These are phyloP conservation scores for Gambusia yucatana DNA, from an alignment of 2,797 vertebrate species.

Conservation along the genomic window DNA sequence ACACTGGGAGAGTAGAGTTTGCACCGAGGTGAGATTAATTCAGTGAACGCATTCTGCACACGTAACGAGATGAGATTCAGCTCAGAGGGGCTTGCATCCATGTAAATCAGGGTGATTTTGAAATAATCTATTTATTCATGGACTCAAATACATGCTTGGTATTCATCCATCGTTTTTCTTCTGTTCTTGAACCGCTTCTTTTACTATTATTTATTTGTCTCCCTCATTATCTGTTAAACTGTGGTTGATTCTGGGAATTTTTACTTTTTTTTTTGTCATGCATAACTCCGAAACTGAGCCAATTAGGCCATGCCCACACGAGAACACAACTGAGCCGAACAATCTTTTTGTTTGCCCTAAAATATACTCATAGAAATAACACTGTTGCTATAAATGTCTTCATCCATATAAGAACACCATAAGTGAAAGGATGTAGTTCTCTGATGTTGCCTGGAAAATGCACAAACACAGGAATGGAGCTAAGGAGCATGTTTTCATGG, in stretches of 20 bases:
- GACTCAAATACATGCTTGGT: conserved; percentile 9
- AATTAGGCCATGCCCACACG: neutral
- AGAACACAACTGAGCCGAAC: neutral
- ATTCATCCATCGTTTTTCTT: conserved; percentile 16
- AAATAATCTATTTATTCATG: conserved; percentile 41
- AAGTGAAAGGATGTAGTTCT: neutral
- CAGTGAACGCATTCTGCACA: conserved; percentile 26
- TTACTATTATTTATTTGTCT: neutral
- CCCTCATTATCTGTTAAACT: neutral
- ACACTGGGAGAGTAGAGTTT: conserved; percentile 20
- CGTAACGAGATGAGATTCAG: conserved; percentile 48
- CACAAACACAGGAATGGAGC: neutral
- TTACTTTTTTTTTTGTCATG: neutral
- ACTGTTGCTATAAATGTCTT: neutral
- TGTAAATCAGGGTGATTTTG: conserved; percentile 52
- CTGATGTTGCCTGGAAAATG: neutral
- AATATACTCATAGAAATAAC: neutral
- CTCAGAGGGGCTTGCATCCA: conserved; percentile 47
- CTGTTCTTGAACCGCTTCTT: neutral
- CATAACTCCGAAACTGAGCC: neutral
- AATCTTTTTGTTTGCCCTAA: neutral
- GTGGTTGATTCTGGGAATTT: neutral
- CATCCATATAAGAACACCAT: neutral
- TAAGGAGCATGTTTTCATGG: neutral
- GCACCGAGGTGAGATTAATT: conserved; percentile 44